phyloP scores from a whole-genome alignment of 2,888 invertebrate species.

The Venusia cambrica region DNA sequence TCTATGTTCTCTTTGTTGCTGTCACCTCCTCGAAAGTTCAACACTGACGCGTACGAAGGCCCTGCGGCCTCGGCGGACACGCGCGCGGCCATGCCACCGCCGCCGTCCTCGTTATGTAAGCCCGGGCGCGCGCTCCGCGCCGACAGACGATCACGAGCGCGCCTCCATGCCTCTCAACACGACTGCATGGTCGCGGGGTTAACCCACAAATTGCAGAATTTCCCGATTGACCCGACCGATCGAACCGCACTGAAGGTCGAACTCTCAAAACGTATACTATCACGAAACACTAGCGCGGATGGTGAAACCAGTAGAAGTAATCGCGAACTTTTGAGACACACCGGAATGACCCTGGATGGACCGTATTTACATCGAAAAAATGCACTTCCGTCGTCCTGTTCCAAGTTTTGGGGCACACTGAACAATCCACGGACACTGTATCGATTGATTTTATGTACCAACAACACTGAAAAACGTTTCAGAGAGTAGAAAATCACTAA shows the following conservation, averaged over 20 bases:
- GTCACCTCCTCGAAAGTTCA: slow-evolving; percentile 82
- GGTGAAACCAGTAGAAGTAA: slow-evolving; percentile 54
- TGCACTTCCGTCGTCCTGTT: slow-evolving; percentile 73
- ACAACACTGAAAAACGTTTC: slow-evolving; percentile 56
- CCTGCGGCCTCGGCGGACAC: slow-evolving; percentile 79
- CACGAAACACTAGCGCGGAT: slow-evolving; percentile 45
- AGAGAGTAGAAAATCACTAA: slow-evolving; percentile 62
- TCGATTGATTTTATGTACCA: slow-evolving; percentile 52
- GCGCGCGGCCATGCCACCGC: slow-evolving; percentile 80
- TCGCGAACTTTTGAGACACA: slow-evolving; percentile 66
- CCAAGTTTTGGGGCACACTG: slow-evolving; percentile 61
- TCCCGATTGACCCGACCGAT: slow-evolving; percentile 54
- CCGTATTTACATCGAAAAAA: slow-evolving; percentile 80
- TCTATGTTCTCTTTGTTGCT: slow-evolving; percentile 83
- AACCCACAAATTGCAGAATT: slow-evolving; percentile 60
- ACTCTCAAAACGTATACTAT: slow-evolving; percentile 48
- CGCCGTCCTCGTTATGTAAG: slow-evolving; percentile 77
- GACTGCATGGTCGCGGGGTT: slow-evolving; percentile 73
- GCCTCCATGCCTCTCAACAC: slow-evolving; percentile 76
- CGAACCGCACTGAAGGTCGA: slow-evolving; percentile 61
- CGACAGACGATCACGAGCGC: slow-evolving; percentile 81
- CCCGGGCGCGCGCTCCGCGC: slow-evolving; percentile 79
- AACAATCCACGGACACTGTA: slow-evolving; percentile 58
- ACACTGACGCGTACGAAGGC: slow-evolving; percentile 87
- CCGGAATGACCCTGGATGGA: slow-evolving; percentile 74